Evolutionary conservation across 2,888 invertebrate genomes (phyloP), one percentile per base, ranked within the genome.

Genomic region (Muscina levida): DNA sequence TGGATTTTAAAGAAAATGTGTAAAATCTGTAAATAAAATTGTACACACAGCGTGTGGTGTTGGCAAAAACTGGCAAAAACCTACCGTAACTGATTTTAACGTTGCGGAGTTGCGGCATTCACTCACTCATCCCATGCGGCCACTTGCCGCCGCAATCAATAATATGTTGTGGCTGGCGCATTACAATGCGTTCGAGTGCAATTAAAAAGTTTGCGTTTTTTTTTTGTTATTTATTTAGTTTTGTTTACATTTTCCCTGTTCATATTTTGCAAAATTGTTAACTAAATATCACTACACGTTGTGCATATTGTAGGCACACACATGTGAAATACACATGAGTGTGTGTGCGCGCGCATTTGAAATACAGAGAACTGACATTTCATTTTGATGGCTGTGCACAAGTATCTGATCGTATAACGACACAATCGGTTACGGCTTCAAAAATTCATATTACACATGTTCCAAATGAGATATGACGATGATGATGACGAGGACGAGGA

Each of bases 131-230:
- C 24, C 53, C 19, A 17, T 17, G 62, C 62, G n/a, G n/a, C 42
- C 62, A 31, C 19, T 42, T 42, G 19, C 62, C 37, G 22, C 39
- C 42, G 22, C 22, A 62, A 62, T 62, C 62, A 62, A 62, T 62
- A 62, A 62, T 39, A 62, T 62, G 19, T 65, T 78, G 68, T 51
- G n/a, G n/a, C n/a, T n/a, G n/a, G n/a, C n/a, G 68, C 76, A 77
- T 77, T 72, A 67, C 72, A 46, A 67, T 77, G 66, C 72, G 66
- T 72, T 57, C 62, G 48, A 57, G 31, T 31, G 56, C 72, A 72
- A 80, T 76, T 37, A 68, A 71, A 79, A 59, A 31, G 46, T 46
- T 72, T n/a, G n/a, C n/a, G n/a, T n/a, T n/a, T n/a, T n/a, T n/a
- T n/a, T n/a, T 22, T 72, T 72, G 5, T 59, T 59, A 15, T 15